Evolutionary conservation across 2,888 invertebrate genomes (phyloP).

Genomic region (Prosapia bicincta): DNA sequence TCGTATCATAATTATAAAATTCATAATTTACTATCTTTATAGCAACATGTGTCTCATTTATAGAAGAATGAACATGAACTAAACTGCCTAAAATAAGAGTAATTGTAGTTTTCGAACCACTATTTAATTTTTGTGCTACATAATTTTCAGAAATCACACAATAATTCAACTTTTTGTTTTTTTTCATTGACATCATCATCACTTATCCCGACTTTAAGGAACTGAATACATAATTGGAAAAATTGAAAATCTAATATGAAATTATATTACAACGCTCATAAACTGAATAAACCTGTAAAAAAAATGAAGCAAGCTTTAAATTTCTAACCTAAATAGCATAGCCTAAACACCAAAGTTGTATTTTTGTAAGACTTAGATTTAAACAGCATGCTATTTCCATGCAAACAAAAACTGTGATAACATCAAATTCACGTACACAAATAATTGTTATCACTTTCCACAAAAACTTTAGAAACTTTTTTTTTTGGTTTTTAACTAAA

Average conservation of each 20-base stretch:
- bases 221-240: too few relatives aligned
- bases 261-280: too few relatives aligned
- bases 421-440: neutral
- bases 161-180: constrained; percentile 25
- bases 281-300: too few relatives aligned
- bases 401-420: neutral
- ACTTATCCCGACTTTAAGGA: neutral
- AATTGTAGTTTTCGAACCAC: neutral
- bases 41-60: constrained; percentile 30
- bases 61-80: constrained; percentile 32
- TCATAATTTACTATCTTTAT: constrained; percentile 36
- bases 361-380: neutral
- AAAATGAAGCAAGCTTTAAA: neutral
- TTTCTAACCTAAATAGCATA: neutral
- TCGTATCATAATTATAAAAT: constrained; percentile 25
- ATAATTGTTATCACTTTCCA: neutral
- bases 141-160: constrained; percentile 31
- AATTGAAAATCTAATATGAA: too few relatives aligned
- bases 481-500: neutral
- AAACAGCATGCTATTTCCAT: neutral
- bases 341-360: neutral
- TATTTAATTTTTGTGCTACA: constrained; percentile 21
- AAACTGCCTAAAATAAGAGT: constrained; percentile 33
- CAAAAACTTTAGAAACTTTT: neutral
- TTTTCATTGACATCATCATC: constrained; percentile 27